A percentile compares a stretch with the other conserved stretches of the same genome.
phyloP scores from a whole-genome alignment of 2,797 vertebrate species.

The Hydrocynus forskahlii region DNA sequence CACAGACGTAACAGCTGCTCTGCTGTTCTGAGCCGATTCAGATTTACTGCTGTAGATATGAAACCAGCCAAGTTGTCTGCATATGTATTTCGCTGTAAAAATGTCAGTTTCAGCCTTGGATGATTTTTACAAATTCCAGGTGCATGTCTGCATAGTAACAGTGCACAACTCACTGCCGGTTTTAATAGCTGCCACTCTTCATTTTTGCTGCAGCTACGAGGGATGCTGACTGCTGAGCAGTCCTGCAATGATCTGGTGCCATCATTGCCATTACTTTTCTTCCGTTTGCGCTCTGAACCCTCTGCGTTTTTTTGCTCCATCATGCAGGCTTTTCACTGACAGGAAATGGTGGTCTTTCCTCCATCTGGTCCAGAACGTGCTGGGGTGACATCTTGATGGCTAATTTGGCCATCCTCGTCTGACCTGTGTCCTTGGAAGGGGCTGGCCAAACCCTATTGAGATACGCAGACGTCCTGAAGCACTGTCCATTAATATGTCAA shows the following conservation, averaged over 20 bases:
- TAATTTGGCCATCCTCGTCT: conserved; percentile 58
- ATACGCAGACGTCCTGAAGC: conserved; percentile 30
- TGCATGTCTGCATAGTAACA: conserved; percentile 47
- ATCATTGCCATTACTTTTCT: not conserved
- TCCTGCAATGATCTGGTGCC: conserved; percentile 27
- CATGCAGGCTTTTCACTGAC: not conserved
- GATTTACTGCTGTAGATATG: conserved; percentile 48
- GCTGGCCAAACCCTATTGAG: conserved; percentile 32
- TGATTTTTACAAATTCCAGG: conserved; percentile 62
- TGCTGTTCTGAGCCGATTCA: not conserved
- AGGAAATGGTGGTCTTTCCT: not conserved
- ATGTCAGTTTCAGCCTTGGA: conserved; percentile 35
- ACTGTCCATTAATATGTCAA: conserved; percentile 35
- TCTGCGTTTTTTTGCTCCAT: not conserved
- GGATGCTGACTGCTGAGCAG: conserved; percentile 49
- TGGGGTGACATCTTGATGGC: conserved; percentile 44
- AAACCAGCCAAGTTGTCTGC: conserved; percentile 52
- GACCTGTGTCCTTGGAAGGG: conserved; percentile 60
- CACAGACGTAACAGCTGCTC: conserved; percentile 20
- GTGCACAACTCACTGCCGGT: conserved; percentile 57
- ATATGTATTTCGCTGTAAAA: conserved; percentile 54
- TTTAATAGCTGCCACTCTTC: conserved; percentile 61
- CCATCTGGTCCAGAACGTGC: conserved; percentile 49
- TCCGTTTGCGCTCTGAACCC: not conserved
- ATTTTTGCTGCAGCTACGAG: conserved; percentile 62